phyloP scores from a whole-genome alignment of 1,140 invertebrate species.

The Aphaenogaster rudis region DNA sequence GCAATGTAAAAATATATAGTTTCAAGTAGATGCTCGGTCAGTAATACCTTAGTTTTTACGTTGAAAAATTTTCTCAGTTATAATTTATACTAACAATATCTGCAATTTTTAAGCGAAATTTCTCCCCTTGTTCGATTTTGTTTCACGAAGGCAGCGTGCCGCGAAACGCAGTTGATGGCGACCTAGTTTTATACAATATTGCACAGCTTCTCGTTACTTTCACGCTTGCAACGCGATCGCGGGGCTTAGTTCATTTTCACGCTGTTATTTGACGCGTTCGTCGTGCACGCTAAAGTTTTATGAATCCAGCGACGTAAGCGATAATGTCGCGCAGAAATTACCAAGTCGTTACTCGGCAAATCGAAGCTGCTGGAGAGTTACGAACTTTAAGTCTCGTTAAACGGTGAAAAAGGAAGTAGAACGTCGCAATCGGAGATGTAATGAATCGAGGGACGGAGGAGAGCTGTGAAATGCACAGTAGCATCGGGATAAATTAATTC shows the following conservation, averaged over 20 bases:
- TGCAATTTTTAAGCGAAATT: constrained; percentile 26
- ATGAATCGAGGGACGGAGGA: constrained; percentile 53
- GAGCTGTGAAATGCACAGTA: constrained; percentile 15
- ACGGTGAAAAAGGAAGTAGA: constrained; percentile 44
- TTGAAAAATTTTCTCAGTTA: background rate
- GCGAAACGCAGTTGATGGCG: constrained; percentile 35
- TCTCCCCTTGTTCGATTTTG: constrained; percentile 29
- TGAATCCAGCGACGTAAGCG: constrained; percentile 58
- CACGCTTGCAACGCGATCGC: constrained; percentile 53
- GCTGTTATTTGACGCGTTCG: constrained; percentile 57
- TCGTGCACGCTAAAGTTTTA: constrained; percentile 59
- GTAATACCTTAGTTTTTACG: background rate
- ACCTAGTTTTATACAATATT: constrained; percentile 55
- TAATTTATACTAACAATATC: constrained; percentile 15
- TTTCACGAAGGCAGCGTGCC: constrained; percentile 24
- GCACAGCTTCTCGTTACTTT: constrained; percentile 53
- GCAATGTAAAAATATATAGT: background rate
- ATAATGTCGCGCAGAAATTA: constrained; percentile 61
- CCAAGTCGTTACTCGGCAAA: constrained; percentile 54
- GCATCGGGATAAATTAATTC: constrained; percentile 70
- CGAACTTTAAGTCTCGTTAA: constrained; percentile 60
- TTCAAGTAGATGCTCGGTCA: background rate
- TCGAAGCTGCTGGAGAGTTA: constrained; percentile 40
- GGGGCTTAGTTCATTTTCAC: constrained; percentile 56
- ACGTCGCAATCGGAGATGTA: constrained; percentile 47